Evolutionary conservation across 2,888 invertebrate species (phyloP), one percentile per base, ranked within the genome.

Genomic region (Andricus quercusramuli): DNA sequence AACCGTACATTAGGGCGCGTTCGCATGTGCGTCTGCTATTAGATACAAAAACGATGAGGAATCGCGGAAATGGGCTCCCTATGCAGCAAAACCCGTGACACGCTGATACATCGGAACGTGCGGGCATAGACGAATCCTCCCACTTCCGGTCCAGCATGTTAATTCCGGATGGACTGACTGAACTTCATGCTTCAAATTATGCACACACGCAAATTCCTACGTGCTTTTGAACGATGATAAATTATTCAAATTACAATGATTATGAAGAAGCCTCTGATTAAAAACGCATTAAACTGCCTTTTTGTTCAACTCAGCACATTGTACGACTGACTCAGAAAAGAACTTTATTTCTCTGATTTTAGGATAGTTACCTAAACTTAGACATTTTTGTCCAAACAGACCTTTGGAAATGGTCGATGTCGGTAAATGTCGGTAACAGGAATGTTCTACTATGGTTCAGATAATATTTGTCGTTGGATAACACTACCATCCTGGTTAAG

Each of bases 141-240:
- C 74, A 74, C 74, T 56, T 74, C 74, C 74, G 74, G 74, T 74
- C 74, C 74, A 74, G 32, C 29, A 74, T 47, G 70, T 51, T 70
- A 47, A 74, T 74, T 74, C 74, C 74, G 74, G 74, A 74, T 74
- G 74, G 74, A 56, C 74, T 74, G 51, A 74, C 51, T 74, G 56
- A 74, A 70, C 47, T 70, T 70, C 47, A 70, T 70, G 29, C 47
- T 74, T 56, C 9, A 32, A 74, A 74, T 74, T 74, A 56, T 74
- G 74, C 74, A 32, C 20, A 56, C 56, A 74, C 56, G 56, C 74
- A 56, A 56, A 74, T 74, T 74, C 51, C 74, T 25, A 56, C 32
- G n/a, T 56, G 25, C n/a, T 32, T 32, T 32, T 15, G 32, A 74
- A 37, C 32, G 51, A 74, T 74, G 56, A 74, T 74, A 74, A 74